Conservation (phyloP, 2,113 vertebrate genomes). For the Pundamilia nyererei region DNA sequence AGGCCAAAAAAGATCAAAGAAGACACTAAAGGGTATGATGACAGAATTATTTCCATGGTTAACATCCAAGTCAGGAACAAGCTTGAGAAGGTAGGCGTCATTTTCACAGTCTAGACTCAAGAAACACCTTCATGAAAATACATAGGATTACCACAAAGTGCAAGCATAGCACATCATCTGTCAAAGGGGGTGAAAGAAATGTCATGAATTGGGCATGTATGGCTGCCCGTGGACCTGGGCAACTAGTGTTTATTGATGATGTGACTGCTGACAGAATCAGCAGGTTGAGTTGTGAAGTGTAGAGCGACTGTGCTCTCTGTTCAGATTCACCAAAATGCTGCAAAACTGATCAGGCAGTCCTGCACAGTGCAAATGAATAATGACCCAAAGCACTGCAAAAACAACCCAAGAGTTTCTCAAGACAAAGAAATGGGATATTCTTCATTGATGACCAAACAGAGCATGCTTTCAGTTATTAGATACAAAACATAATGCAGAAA, state of each 20-base stretch:
- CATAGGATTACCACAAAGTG: background rate
- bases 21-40: background rate
- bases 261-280: background rate
- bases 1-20: background rate
- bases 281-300: background rate
- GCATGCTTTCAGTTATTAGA: background rate
- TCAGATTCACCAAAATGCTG: background rate
- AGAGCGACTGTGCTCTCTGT: background rate
- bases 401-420: background rate
- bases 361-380: background rate
- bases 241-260: background rate
- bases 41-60: background rate
- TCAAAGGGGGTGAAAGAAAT: background rate
- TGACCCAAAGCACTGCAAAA: background rate
- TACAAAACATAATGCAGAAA: background rate
- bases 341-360: background rate
- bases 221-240: background rate
- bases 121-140: background rate
- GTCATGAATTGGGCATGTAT: background rate
- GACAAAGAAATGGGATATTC: background rate
- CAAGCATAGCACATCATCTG: background rate
- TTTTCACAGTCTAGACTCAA: background rate
- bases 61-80: background rate
- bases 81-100: background rate
- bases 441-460: background rate